These are phyloP conservation scores for Acanthococcus lagerstroemiae DNA, from an alignment of 2,888 invertebrate species.

Conservation along the genomic window DNA sequence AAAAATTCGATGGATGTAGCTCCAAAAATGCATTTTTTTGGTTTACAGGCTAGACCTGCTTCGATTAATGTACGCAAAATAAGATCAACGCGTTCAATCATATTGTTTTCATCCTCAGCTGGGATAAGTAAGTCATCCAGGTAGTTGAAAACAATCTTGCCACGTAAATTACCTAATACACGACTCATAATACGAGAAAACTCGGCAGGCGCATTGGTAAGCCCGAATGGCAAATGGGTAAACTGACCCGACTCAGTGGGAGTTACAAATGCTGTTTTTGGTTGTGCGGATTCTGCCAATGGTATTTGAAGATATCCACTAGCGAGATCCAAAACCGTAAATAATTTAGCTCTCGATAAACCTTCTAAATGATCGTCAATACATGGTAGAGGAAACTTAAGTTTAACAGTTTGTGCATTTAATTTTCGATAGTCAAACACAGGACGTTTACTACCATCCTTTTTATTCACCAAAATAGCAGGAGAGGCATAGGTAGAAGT, in stretches of 20 bases:
- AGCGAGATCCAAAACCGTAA: conserved; percentile 8
- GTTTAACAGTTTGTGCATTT: background rate
- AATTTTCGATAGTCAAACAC: background rate
- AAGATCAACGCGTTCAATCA: background rate
- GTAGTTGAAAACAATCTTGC: too few species aligned
- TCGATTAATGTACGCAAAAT: background rate
- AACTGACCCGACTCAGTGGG: conserved; percentile 5
- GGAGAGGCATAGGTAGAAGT: conserved; percentile 4
- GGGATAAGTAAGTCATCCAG: background rate
- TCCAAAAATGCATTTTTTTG: background rate
- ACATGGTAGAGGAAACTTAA: background rate
- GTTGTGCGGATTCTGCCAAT: background rate
- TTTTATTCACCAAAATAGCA: background rate
- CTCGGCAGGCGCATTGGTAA: conserved; percentile 6
- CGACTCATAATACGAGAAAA: conserved; percentile 33
- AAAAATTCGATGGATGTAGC: background rate
- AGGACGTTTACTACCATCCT: too few species aligned
- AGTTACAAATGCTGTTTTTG: conserved; percentile 20
- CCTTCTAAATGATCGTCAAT: conserved; percentile 17
- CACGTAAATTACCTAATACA: background rate
- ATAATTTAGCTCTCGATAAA: background rate
- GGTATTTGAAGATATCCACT: conserved; percentile 15
- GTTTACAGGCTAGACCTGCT: background rate
- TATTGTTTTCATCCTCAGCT: background rate
- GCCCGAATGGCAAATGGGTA: conserved; percentile 6